Base-by-base conservation (phyloP, 1,140 invertebrate genomes). In the Dreissena rostriformis region DNA sequence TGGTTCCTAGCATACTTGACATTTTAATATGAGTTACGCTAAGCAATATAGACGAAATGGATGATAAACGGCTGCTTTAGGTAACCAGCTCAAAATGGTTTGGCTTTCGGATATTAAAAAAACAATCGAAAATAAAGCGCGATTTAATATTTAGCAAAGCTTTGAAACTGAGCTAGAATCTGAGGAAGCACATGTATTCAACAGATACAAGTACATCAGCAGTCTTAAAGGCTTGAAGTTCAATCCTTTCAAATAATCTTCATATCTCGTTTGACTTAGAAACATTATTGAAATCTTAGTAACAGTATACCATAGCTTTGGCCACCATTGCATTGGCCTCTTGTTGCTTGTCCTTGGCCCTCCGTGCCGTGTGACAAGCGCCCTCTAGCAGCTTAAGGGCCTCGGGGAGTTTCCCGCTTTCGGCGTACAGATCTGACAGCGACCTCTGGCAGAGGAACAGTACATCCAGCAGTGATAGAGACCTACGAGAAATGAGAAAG, bases 391-490 rank as follows among this genome's bases (percentile, higher is more conserved):
- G 94, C 61, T 92, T 93, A 6, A 96, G 92, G 0, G 96, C 96
- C 68, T 95, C 94, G 17, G 95, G 94, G 84, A 94, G 94, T 82
- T 96, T 94, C 17, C 94, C 90, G 90, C 95, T 94, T 91, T 94
- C 95, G n/a, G 95, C 94, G 88, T 96, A 95, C 10, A 97, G 91
- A 67, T 94, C 92, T 61, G 95, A 95, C 57, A 97, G 94, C 15
- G 96, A 95, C 72, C 95, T 95, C 88, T 97, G 96, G 87, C 96
- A 96, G 83, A 96, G 94, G 88, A 96, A 96, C 2, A 97, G 91
- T 88, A 97, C 95, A 89, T 98, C 97, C 91, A 94, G 95, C 39
- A 98, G 94, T 86, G 96, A 95, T 89, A 97, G 94, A 66, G 95
- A 94, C 86, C 95, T 95, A 73, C n/a, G n/a, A n/a, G n/a, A n/a